Percentiles rank a stretch among this genome's conserved stretches.
Evolutionary conservation across 2,888 invertebrate species (phyloP).

Genomic region (Tetramorium bicarinatum): DNA sequence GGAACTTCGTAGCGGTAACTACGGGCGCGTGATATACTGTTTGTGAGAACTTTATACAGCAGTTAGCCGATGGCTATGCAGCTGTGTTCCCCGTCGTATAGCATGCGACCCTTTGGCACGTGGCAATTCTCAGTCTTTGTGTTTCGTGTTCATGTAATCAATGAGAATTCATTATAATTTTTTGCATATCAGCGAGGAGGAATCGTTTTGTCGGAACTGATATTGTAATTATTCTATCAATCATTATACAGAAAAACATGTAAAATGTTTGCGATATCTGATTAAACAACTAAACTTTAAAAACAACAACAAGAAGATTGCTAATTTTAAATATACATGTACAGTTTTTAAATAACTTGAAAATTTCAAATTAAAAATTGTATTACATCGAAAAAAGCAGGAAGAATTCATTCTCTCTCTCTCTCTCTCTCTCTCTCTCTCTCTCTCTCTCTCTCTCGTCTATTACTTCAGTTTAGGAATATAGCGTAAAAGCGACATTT

Average conservation of each 20-base stretch:
- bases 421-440: background rate
- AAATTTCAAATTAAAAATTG: background rate
- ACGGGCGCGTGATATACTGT: constrained; percentile 72
- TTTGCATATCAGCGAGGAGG: background rate
- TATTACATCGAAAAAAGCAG: background rate
- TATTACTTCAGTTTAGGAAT: background rate
- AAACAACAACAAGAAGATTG: background rate
- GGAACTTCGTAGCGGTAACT: constrained; percentile 71
- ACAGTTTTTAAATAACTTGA: background rate
- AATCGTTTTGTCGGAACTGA: background rate
- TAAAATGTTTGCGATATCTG: background rate
- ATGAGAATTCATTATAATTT: constrained; percentile 59
- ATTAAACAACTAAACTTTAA: background rate
- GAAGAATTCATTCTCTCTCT: background rate
- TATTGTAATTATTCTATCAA: constrained; percentile 26
- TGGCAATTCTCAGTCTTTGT: constrained; percentile 65
- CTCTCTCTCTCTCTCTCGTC: background rate
- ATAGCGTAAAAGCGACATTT: background rate
- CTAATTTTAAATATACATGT: background rate
- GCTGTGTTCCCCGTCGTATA: constrained; percentile 51
- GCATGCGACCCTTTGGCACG: constrained; percentile 45
- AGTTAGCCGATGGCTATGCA: constrained; percentile 68
- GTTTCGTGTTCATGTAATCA: constrained; percentile 33
- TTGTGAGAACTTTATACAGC: constrained; percentile 71
- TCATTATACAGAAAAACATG: background rate